Evolutionary conservation across 2,113 vertebrate species (phyloP).

Genomic region (Podilymbus podiceps): DNA sequence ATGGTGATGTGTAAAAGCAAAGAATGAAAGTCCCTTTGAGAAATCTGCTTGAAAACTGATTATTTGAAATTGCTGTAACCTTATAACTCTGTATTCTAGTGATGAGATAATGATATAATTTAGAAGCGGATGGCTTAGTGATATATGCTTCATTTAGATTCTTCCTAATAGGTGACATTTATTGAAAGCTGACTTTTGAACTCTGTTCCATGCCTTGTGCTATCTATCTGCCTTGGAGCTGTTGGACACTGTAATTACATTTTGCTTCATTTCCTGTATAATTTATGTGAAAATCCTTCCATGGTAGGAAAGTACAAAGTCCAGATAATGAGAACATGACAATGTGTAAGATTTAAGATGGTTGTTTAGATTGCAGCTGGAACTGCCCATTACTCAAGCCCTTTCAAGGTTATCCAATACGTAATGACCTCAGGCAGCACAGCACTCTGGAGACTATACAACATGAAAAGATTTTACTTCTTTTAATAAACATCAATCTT

Average conservation of each 20-base stretch:
- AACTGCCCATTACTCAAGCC: neutral
- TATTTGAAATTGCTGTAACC: slow-evolving; percentile 15
- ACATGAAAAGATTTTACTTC: neutral
- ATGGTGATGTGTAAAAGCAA: neutral
- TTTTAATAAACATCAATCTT: neutral
- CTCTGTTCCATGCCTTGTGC: neutral
- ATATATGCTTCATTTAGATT: slow-evolving; percentile 27
- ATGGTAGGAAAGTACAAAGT: slow-evolving; percentile 28
- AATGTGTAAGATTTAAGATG: slow-evolving; percentile 32
- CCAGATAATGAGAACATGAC: slow-evolving; percentile 13
- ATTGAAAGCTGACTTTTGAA: slow-evolving; percentile 45
- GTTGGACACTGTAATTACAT: slow-evolving; percentile 59
- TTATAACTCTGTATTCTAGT: neutral
- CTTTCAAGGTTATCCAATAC: slow-evolving; percentile 43
- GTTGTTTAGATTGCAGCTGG: neutral
- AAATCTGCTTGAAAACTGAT: slow-evolving; percentile 20
- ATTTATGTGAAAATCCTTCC: slow-evolving; percentile 60
- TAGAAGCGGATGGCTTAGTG: neutral
- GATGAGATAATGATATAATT: slow-evolving; percentile 10
- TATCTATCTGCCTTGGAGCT: slow-evolving; percentile 47
- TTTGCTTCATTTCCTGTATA: slow-evolving; percentile 70
- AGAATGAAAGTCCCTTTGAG: slow-evolving; percentile 30
- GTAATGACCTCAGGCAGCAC: neutral
- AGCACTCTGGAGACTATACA: neutral
- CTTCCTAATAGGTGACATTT: slow-evolving; percentile 37